Evolutionary conservation across 2,888 invertebrate species (phyloP).

Genomic region (Julus scanicus): DNA sequence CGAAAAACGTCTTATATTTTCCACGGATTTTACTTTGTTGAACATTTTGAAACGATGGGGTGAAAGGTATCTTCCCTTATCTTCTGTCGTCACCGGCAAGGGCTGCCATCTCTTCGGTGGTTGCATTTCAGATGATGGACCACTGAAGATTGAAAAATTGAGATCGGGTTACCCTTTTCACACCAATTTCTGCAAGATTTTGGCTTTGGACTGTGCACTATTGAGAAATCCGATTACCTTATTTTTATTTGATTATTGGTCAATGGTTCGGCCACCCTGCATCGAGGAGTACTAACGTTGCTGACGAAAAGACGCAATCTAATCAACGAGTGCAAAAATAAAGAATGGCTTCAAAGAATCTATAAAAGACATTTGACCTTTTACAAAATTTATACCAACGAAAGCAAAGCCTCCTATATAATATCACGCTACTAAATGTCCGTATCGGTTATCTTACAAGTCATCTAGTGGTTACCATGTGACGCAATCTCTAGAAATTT

Average conservation of each 20-base stretch:
- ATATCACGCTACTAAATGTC: neutral
- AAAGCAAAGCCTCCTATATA: neutral
- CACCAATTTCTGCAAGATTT: neutral
- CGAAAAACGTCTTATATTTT: neutral
- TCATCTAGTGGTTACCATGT: too few species aligned
- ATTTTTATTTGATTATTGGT: neutral
- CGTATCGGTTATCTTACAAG: too few species aligned
- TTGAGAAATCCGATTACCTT: slow-evolving; percentile 3
- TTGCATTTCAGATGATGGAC: neutral
- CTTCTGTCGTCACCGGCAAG: neutral
- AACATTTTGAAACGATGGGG: neutral
- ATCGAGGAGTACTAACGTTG: neutral
- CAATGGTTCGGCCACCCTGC: neutral
- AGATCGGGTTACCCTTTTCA: neutral
- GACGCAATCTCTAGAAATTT: neutral
- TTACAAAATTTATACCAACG: neutral
- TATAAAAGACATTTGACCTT: slow-evolving; percentile 3
- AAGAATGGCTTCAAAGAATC: neutral
- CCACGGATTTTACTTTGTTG: neutral
- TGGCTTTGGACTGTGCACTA: neutral
- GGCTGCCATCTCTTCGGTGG: neutral
- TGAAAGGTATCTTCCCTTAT: slow-evolving; percentile 2
- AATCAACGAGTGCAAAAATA: neutral
- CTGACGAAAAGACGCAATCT: neutral
- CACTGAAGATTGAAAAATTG: neutral